Evolutionary conservation across 2,888 invertebrate genomes (phyloP).

Genomic region (Acronicta aceris): DNA sequence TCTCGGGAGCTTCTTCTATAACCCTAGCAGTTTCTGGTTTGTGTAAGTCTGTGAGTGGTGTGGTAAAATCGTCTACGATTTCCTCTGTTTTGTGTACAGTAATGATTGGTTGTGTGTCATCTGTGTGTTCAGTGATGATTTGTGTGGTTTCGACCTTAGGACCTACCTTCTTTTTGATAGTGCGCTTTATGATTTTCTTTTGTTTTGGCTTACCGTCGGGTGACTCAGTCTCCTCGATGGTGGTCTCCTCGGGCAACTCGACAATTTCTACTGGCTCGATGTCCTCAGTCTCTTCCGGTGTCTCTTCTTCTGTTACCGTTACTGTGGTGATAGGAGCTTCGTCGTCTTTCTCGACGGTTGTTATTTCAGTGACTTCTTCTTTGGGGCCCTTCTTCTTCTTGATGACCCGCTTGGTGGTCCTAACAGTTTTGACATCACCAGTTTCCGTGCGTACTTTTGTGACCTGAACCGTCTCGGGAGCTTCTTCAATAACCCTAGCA

Average conservation of each 20-base stretch:
- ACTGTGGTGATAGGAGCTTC: slow-evolving; percentile 20
- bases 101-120: slow-evolving; percentile 77
- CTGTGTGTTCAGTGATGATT: slow-evolving; percentile 75
- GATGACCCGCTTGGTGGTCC: slow-evolving; percentile 64
- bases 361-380: slow-evolving; percentile 82
- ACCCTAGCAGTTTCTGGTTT: slow-evolving; percentile 51
- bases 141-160: slow-evolving; percentile 64
- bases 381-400: slow-evolving; percentile 78
- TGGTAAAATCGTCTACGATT: slow-evolving; percentile 58
- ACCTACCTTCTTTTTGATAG: slow-evolving; percentile 75
- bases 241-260: slow-evolving; percentile 59
- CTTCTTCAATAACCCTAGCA: slow-evolving; percentile 12
- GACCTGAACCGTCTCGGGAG: slow-evolving; percentile 19
- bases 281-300: slow-evolving; percentile 41
- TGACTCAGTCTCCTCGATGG: slow-evolving; percentile 36
- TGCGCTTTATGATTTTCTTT: slow-evolving; percentile 58
- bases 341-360: slow-evolving; percentile 69
- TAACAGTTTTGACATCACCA: slow-evolving; percentile 64
- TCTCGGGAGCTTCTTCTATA: slow-evolving; percentile 55
- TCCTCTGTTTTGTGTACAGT: slow-evolving; percentile 72
- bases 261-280: slow-evolving; percentile 53
- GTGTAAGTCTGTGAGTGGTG: slow-evolving; percentile 36
- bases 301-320: slow-evolving; percentile 56
- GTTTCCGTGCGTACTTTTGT: slow-evolving; percentile 59
- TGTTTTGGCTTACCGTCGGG: slow-evolving; percentile 41